Evolutionary conservation across 2,888 invertebrate species (phyloP), one percentile per base, ranked within the genome.

Genomic region (Pyralis farinalis): DNA sequence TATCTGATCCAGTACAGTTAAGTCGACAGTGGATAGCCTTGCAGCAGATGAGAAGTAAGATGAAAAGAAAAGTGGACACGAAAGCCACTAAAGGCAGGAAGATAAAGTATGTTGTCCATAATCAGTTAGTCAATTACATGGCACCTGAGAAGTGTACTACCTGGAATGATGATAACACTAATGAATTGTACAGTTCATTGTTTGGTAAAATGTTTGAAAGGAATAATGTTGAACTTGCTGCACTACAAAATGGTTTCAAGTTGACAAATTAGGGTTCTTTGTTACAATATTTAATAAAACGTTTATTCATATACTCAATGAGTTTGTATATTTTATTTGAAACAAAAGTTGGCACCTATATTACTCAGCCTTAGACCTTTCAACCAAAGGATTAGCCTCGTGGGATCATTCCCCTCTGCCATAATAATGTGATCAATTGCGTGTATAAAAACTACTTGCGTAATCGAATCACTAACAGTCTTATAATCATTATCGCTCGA

Each of bases 41-140:
- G 44, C 98, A 98, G 71, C 97, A 95, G 75, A 90, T 98, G 80
- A 87, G 98, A 28, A 96, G 93, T 66, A 97, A 97, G 83, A 95
- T 96, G 93, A 98, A 98, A 75, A 92, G 95, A 53, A 97, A 95
- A 76, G 94, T 98, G 0, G 98, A 99, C 69, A 97, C 97, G 0
- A 94, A 93, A 72, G 98, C 98, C 0, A 97, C 97, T 3, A 99
- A 99, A 82, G 99, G 98, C 0, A 91, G 98, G 43, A 96, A 95
- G 80, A 92, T 98, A 37, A 92, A 96, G 66, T 97, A 96, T 76
- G 93, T 93, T 44, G 94, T 97, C 1, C 96, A 97, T 71, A 92
- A 94, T 38, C 95, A 97, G 69, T 78, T 98, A 37, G 93, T 97
- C 0, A 98, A 97, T 83, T 98, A 94, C 70, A 96, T 97, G 97